phyloP scores from a whole-genome alignment of 2,797 vertebrate species.

The Coranthus polyacanthus region DNA sequence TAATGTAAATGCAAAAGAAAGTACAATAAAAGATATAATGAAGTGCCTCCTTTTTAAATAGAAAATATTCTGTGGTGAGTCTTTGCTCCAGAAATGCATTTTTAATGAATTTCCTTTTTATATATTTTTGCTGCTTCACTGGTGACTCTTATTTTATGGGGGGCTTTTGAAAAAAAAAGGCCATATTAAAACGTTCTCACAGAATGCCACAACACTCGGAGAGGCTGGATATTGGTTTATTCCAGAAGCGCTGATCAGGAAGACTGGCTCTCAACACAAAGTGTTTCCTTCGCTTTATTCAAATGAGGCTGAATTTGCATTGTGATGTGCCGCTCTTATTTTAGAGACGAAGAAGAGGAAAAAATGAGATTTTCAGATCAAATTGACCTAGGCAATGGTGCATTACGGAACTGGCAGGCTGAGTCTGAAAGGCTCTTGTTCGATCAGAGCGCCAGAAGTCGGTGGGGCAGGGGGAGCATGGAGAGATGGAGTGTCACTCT shows the following conservation, averaged over 20 bases:
- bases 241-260: constrained; percentile 99
- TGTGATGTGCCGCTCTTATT: constrained; percentile 99
- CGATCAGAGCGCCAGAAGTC: constrained; percentile 93
- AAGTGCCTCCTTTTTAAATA: constrained; percentile 99
- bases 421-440: constrained; percentile 98
- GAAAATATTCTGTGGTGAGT: constrained; percentile 99
- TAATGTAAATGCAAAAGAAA: constrained; percentile 99
- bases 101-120: constrained; percentile 99
- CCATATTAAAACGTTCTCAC: constrained; percentile 95
- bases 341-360: constrained; percentile 92
- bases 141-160: constrained; percentile 97
- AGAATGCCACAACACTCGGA: constrained; percentile 99
- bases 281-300: constrained; percentile 99
- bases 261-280: constrained; percentile 99
- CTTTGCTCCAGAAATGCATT: constrained; percentile 99
- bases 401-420: constrained; percentile 99
- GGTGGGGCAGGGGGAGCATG: constrained; percentile 78
- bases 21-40: constrained; percentile 99
- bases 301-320: constrained; percentile 99
- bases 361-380: constrained; percentile 99
- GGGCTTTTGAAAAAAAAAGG: constrained; percentile 92
- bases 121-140: constrained; percentile 99
- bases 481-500: constrained; percentile 89
- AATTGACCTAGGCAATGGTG: constrained; percentile 99
- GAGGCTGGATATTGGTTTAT: constrained; percentile 99